Evolutionary conservation across 1,140 invertebrate species (phyloP), one percentile per base, ranked within the genome.

Genomic region (Scaptomyza graminum): DNA sequence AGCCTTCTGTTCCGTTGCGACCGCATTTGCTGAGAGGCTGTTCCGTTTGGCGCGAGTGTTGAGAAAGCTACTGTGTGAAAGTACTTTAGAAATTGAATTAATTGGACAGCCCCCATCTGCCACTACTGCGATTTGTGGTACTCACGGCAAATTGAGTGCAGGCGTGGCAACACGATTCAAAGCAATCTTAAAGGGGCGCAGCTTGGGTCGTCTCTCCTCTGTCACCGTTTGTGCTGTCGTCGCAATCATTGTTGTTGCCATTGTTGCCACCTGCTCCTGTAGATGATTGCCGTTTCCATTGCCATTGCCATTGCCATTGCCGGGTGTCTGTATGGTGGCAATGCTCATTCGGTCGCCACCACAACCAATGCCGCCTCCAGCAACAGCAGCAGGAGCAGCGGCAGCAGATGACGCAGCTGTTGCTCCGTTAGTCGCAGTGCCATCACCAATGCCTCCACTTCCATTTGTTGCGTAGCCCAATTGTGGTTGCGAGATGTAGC

Each of bases 1-100:
- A 34, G 81, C 81, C 83, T 97, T 97, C 89, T 97, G 96, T 80
- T 97, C 96, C 7, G 95, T 96, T 15, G 95, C 95, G 0, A 97
- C 95, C 0, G 95, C 95, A 79, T 96, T 96, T 0, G 95, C 95
- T 3, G 95, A 94, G 51, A 95, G 69, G 1, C 94, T 94, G 76
- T 94, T 94, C 44, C 94, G 93, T 78, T 94, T 95, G 56, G 93
- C 94, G 76, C 94, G 93, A 60, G 94, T 94, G 4, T 95, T 94
- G 15, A 96, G 91, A 74, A 96, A 95, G 74, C 95, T 95, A 56
- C 41, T 3, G 15, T n/a, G 41, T 52, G 7, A 43, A 12, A 39
- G 37, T 22, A 70, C 13, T 47, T 31, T 44, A 43, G 41, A 31
- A 34, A 51, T 66, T 55, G 39, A 67, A 15, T 61, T 22, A 52